phyloP scores from a whole-genome alignment of 1,140 invertebrate species.

The Macrotrachela quadricornifera region DNA sequence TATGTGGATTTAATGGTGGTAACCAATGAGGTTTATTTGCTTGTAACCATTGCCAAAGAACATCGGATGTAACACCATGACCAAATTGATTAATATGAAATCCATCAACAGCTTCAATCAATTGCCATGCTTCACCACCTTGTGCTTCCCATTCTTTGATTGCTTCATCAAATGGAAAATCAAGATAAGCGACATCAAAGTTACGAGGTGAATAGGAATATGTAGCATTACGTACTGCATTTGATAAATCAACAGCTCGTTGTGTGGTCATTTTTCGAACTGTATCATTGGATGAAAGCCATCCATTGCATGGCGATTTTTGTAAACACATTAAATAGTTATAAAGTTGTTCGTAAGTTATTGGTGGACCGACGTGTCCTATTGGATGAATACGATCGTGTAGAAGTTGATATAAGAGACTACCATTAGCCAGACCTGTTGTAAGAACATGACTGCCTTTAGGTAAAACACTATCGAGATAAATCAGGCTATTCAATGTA shows the following conservation, averaged over 20 bases:
- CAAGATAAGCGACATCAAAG: slow-evolving; percentile 13
- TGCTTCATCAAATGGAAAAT: no score
- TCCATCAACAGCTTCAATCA: no score
- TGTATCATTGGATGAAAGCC: no score
- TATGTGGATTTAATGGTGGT: no score
- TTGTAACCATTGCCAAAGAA: no score
- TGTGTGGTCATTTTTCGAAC: slow-evolving; percentile 8
- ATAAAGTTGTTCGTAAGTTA: slow-evolving; percentile 32
- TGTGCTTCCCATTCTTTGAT: no score
- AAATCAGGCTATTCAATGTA: slow-evolving; percentile 21
- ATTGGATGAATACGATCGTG: slow-evolving; percentile 31
- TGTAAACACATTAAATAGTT: slow-evolving; percentile 33
- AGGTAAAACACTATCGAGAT: slow-evolving; percentile 25
- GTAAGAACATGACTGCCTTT: slow-evolving; percentile 30
- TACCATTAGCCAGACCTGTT: slow-evolving; percentile 31
- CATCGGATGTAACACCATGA: no score
- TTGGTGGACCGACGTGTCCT: slow-evolving; percentile 25
- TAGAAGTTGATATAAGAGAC: slow-evolving; percentile 30
- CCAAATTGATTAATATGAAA: no score
- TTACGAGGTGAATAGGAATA: slow-evolving; percentile 18
- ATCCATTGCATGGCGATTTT: no score
- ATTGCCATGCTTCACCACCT: no score
- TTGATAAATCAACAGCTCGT: slow-evolving; percentile 23
- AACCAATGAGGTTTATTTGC: no score
- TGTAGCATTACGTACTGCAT: slow-evolving; percentile 23